These are phyloP conservation scores for Polyergus mexicanus DNA, from an alignment of 1,140 invertebrate genomes.

Conservation along the genomic window DNA sequence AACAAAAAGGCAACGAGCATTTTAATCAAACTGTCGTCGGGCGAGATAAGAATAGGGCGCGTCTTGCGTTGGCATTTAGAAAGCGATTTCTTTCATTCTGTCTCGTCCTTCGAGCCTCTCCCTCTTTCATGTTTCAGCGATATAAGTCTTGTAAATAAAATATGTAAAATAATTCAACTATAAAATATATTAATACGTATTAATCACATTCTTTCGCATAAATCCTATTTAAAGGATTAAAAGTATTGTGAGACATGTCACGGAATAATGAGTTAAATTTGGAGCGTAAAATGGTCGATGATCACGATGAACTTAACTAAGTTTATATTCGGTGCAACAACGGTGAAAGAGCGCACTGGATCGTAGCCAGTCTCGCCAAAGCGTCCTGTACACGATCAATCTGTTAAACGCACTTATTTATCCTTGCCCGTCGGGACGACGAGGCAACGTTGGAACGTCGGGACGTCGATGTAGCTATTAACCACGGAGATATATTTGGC, in stretches of 20 bases:
- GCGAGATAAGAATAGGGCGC: constrained; percentile 53
- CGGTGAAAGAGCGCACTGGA: constrained; percentile 64
- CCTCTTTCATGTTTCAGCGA: constrained; percentile 20
- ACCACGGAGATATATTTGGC: constrained; percentile 76
- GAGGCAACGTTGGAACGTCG: constrained; percentile 42
- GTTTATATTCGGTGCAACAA: constrained; percentile 72
- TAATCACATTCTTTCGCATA: not conserved
- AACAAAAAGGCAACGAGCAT: constrained; percentile 76
- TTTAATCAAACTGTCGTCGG: constrained; percentile 71
- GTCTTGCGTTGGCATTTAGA: constrained; percentile 63
- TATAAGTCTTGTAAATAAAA: constrained; percentile 42
- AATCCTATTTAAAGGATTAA: not conserved
- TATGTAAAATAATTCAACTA: constrained; percentile 1
- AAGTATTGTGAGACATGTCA: not conserved
- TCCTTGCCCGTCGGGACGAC: constrained; percentile 69
- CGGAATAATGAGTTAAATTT: constrained; percentile 33
- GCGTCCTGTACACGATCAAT: constrained; percentile 81
- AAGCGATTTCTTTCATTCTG: constrained; percentile 61
- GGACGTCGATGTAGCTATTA: constrained; percentile 62
- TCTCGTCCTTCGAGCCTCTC: constrained; percentile 49
- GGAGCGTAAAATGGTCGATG: constrained; percentile 40
- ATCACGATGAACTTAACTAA: constrained; percentile 54
- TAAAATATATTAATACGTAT: not conserved
- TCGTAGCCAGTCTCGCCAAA: constrained; percentile 77
- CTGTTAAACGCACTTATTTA: constrained; percentile 79